A percentile compares a stretch with the other conserved stretches of the same genome.
These are phyloP conservation scores for Euschistus heros DNA, from an alignment of 1,140 invertebrate genomes.

Conservation along the genomic window DNA sequence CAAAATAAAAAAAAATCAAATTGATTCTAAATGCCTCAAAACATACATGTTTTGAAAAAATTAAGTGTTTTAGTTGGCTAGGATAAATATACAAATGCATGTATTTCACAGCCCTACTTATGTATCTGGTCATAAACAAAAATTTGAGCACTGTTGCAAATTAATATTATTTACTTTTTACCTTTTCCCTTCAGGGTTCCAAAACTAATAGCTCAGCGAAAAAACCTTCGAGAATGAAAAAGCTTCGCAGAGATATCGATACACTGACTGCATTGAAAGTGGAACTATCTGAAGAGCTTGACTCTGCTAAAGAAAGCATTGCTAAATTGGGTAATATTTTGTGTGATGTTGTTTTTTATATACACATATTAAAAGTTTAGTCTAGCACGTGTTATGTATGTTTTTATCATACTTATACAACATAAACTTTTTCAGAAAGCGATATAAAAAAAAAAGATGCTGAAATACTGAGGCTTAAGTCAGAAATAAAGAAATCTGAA, in stretches of 20 bases:
- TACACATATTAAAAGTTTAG: neutral
- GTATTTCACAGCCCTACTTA: too few species aligned
- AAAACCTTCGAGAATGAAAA: neutral
- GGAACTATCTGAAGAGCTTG: neutral
- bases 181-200: neutral
- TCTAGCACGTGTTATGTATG: neutral
- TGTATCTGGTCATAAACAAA: too few species aligned
- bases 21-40: too few species aligned
- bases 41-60: too few species aligned
- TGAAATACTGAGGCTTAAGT: neutral
- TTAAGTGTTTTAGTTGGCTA: too few species aligned
- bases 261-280: neutral
- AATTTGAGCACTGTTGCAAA: too few species aligned
- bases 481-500: neutral
- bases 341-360: too few species aligned
- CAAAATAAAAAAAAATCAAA: too few species aligned
- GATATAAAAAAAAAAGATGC: neutral
- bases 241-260: neutral
- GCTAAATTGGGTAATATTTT: constrained; percentile 3
- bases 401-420: neutral
- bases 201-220: neutral
- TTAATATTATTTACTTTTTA: too few species aligned
- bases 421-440: neutral
- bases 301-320: neutral
- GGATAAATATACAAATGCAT: too few species aligned